Percentiles rank a stretch among this genome's conserved stretches.
Evolutionary conservation across 2,113 vertebrate genomes (phyloP).

Genomic region (Percina caprodes): DNA sequence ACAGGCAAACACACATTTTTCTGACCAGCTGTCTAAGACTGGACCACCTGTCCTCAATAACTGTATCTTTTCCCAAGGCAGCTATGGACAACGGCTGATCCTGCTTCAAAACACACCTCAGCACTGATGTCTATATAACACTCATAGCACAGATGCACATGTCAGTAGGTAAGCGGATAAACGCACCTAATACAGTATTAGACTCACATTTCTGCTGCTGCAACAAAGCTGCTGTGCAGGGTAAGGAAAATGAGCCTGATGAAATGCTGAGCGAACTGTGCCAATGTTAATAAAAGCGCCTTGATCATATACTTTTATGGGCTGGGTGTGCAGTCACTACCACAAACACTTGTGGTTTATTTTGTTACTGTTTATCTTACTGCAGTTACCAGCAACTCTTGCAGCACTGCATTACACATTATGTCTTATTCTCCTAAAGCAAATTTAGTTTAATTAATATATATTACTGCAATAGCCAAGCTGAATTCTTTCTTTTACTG

Average conservation of each 20-base stretch:
- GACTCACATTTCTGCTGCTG: slow-evolving; percentile 25
- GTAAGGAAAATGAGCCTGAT: slow-evolving; percentile 10
- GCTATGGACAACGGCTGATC: slow-evolving; percentile 49
- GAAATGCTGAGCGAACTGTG: slow-evolving; percentile 8
- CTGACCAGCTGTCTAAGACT: slow-evolving; percentile 32
- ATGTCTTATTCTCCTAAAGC: not conserved
- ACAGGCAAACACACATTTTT: slow-evolving; percentile 36
- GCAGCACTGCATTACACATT: not conserved
- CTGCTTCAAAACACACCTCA: slow-evolving; percentile 60
- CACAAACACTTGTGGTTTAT: slow-evolving; percentile 23
- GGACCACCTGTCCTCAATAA: slow-evolving; percentile 74
- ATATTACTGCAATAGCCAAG: not conserved
- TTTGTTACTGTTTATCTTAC: not conserved
- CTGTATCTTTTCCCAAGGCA: slow-evolving; percentile 58
- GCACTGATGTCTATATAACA: slow-evolving; percentile 61
- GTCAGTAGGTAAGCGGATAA: slow-evolving; percentile 51
- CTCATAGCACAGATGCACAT: slow-evolving; percentile 27
- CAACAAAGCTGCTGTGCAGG: slow-evolving; percentile 8
- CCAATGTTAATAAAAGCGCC: slow-evolving; percentile 13
- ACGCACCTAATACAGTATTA: slow-evolving; percentile 16
- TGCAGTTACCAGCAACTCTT: not conserved
- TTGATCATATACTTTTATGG: slow-evolving; percentile 33
- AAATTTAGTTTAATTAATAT: slow-evolving; percentile 3
- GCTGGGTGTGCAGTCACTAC: slow-evolving; percentile 23
- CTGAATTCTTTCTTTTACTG: slow-evolving; percentile 2